A percentile compares a stretch with the other conserved stretches of the same genome.
phyloP scores from a whole-genome alignment of 1,140 invertebrate species.

The Drosophila auraria region DNA sequence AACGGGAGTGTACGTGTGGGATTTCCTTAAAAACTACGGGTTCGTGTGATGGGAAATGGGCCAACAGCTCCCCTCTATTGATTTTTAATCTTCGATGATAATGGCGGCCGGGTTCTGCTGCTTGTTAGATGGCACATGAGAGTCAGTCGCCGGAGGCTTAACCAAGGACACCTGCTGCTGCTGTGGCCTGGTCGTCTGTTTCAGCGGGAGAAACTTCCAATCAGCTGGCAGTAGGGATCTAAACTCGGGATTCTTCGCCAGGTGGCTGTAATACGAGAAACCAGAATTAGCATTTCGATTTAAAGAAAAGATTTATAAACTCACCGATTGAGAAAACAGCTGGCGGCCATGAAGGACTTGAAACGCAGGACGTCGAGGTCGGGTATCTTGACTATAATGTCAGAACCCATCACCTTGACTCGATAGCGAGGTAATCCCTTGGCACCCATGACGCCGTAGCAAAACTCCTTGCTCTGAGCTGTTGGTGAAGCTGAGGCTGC shows the following conservation, averaged over 20 bases:
- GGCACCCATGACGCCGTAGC: conserved; percentile 56
- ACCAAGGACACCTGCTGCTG: conserved; percentile 11
- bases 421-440: conserved; percentile 49
- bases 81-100: conserved; percentile 61
- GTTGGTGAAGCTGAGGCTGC: neutral
- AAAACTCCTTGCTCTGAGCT: neutral
- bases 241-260: neutral
- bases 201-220: conserved; percentile 55
- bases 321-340: conserved; percentile 56
- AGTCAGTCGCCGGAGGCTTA: neutral
- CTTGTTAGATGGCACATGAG: conserved; percentile 23
- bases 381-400: conserved; percentile 57
- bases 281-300: neutral
- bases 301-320: neutral
- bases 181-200: neutral
- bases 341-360: conserved; percentile 20
- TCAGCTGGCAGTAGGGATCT: conserved; percentile 31
- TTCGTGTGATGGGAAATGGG: conserved; percentile 2
- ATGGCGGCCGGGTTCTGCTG: conserved; percentile 42
- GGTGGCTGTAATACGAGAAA: conserved; percentile 18
- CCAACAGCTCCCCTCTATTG: neutral
- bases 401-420: conserved; percentile 36
- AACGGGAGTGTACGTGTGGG: conserved; percentile 13
- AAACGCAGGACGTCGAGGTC: conserved; percentile 43
- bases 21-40: neutral